Conservation (phyloP, 1,140 invertebrate genomes). For the Listronotus bonariensis region DNA sequence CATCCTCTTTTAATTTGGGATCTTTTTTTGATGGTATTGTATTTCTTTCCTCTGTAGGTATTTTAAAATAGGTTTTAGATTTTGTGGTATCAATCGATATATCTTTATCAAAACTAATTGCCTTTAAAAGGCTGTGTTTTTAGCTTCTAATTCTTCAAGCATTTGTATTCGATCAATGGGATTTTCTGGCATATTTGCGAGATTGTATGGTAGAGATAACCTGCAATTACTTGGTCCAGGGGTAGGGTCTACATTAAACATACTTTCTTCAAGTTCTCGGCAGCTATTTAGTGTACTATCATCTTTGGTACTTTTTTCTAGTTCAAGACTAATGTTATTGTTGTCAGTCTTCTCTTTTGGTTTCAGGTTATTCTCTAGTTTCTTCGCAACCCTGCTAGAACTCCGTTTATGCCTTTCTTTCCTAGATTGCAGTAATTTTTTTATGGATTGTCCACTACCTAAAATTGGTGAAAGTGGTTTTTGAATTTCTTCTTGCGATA, state of each 20-base stretch:
- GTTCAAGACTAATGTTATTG: background rate
- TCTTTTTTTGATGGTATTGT: background rate
- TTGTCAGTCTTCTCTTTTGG: background rate
- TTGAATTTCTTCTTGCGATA: slow-evolving; percentile 1
- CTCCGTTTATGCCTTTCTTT: background rate
- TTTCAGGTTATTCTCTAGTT: background rate
- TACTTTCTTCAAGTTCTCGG: background rate
- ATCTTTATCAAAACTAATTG: slow-evolving; percentile 5
- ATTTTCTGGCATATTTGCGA: slow-evolving; percentile 5
- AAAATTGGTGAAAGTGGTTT: slow-evolving; percentile 14
- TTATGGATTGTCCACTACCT: slow-evolving; percentile 2
- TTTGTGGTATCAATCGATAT: slow-evolving; percentile 11
- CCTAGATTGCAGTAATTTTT: slow-evolving; percentile 8
- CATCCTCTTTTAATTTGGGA: background rate
- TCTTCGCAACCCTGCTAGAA: background rate
- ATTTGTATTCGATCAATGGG: slow-evolving; percentile 26
- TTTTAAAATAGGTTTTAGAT: background rate
- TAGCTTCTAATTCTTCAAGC: slow-evolving; percentile 32
- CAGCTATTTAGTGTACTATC: background rate
- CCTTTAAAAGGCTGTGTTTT: slow-evolving; percentile 25
- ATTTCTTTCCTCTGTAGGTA: background rate
- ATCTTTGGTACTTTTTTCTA: background rate
- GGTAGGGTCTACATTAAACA: background rate
- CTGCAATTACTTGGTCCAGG: no score
- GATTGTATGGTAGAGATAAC: no score